Base-by-base conservation (phyloP, 2,888 invertebrate genomes). In the Sphinx pinastri region DNA sequence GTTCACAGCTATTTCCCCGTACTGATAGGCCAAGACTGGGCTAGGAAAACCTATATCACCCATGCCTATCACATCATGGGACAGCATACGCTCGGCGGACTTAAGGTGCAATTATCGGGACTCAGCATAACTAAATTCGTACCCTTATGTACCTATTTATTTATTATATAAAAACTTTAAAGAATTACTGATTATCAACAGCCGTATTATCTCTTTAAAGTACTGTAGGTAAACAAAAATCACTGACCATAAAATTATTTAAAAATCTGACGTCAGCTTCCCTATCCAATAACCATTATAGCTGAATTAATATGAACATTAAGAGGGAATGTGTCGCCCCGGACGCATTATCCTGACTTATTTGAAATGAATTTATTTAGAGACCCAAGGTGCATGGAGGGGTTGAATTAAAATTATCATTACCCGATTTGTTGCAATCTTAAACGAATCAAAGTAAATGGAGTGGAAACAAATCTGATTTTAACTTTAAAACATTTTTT, bases 271-370 rank as follows among this genome's bases (percentile, higher is more conserved):
- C 67, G 70, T 55, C 66, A 12, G 54, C 58, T 47, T 71, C 74
- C 68, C 38, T 19, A 70, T 75, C 77, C 75, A 81, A 82, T 79
- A 81, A 77, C 83, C 79, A 82, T 84, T 83, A 83, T 70, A 75
- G 72, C 72, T 74, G 77, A 81, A 80, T 82, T 80, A 81, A 78
- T 81, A 81, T 77, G 71, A 74, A 74, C 80, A 81, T 84, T 81
- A 78, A 78, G 74, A 70, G 67, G 75, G 73, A 75, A 78, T 77
- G 79, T 80, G 81, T 81, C 85, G 80, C 83, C 72, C 68, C 52
- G 84, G 87, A 79, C 76, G 77, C 84, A 82, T 84, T 85, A 82
- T 71, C 72, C 76, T 75, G 80, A 84, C 76, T 78, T 82, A 80
- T 79, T 78, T 73, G n/a, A 47, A 57, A 68, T 71, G 45, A 55